Conservation (phyloP, 2,888 invertebrate species). For the Caenorhabditis sinica region DNA sequence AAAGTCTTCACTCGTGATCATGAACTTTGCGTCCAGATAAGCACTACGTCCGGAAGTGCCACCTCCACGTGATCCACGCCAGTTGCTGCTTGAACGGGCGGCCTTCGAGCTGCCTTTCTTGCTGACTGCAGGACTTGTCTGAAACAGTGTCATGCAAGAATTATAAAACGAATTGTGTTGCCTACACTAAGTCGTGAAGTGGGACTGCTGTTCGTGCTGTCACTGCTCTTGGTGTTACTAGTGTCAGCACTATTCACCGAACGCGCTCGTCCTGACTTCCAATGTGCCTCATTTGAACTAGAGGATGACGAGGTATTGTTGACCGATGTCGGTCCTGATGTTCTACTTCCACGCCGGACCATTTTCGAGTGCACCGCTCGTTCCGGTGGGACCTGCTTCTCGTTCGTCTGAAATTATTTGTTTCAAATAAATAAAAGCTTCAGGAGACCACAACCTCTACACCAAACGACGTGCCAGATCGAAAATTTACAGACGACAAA, state of each 20-base stretch:
- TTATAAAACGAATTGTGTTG: not conserved
- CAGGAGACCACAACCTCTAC: slow-evolving; percentile 2
- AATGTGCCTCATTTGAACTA: slow-evolving; percentile 30
- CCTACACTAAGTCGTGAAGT: slow-evolving; percentile 38
- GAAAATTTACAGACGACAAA: slow-evolving; percentile 33
- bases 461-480: slow-evolving; percentile 1
- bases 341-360: slow-evolving; percentile 61
- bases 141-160: not conserved
- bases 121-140: slow-evolving; percentile 28
- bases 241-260: slow-evolving; percentile 40
- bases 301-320: slow-evolving; percentile 34
- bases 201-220: slow-evolving; percentile 50
- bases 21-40: slow-evolving; percentile 43
- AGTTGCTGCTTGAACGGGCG: slow-evolving; percentile 39
- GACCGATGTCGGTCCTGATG: slow-evolving; percentile 14
- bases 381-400: slow-evolving; percentile 8
- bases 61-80: slow-evolving; percentile 40
- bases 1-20: slow-evolving; percentile 62
- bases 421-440: not conserved
- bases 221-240: slow-evolving; percentile 21
- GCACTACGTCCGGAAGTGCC: slow-evolving; percentile 23
- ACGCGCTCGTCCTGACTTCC: slow-evolving; percentile 40
- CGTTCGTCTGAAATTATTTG: not conserved
- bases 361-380: slow-evolving; percentile 50
- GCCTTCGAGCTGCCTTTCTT: slow-evolving; percentile 37